These are phyloP conservation scores for Dromiciops gliroides DNA, from an alignment of 2,113 vertebrate genomes.

Conservation along the genomic window DNA sequence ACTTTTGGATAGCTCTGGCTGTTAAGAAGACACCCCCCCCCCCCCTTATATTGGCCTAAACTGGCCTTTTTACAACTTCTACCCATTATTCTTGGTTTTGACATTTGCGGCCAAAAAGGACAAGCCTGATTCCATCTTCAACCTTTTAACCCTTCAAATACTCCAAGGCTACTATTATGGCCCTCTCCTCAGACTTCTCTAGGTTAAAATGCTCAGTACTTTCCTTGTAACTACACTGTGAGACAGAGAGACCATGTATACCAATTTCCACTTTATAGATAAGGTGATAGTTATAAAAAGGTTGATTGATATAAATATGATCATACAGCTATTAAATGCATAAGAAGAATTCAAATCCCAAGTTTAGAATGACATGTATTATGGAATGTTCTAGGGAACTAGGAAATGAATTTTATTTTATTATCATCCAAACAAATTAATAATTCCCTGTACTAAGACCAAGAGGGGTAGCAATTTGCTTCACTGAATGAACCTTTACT, in stretches of 20 bases:
- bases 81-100: neutral
- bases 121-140: neutral
- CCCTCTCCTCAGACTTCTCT: neutral
- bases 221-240: neutral
- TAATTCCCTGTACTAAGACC: neutral
- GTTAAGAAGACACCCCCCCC: neutral
- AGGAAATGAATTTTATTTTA: neutral
- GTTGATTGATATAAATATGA: neutral
- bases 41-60: neutral
- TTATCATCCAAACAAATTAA: neutral
- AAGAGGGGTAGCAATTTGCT: neutral
- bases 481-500: neutral
- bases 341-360: neutral
- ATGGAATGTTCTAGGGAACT: neutral
- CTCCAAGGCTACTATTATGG: neutral
- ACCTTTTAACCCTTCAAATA: neutral
- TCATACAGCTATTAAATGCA: neutral
- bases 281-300: neutral
- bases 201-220: neutral
- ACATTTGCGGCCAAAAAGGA: neutral
- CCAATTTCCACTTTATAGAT: neutral
- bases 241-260: neutral
- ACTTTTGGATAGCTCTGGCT: neutral
- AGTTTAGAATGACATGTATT: neutral
- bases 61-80: neutral